Base-by-base conservation (phyloP, 2,113 vertebrate species). In the Festucalex cinctus region DNA sequence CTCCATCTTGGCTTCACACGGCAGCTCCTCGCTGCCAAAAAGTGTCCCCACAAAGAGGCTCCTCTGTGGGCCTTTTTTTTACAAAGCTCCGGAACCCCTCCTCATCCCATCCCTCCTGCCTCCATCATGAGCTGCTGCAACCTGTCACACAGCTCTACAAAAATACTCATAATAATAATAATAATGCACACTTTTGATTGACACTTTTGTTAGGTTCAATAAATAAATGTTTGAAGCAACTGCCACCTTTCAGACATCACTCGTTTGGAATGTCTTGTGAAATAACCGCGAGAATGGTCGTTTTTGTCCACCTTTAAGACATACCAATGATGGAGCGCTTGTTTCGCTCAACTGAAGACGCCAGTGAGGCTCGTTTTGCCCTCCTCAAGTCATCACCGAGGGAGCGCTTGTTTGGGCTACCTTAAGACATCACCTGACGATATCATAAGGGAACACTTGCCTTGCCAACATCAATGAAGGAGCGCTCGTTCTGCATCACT, bases 11-110 rank as follows among this genome's bases (percentile, higher is more conserved):
- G 80, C 75, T 64, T 57, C 28, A 28, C 41, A 63, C 63, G 61
- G 17, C 70, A 37, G 9, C 20, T 24, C 39, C 32, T 68, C 24
- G 43, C 79, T 80, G 76, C 79, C 81, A 81, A 73, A 77, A 76
- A 77, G 81, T 53, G 62, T 58, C 71, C 28, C 12, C 79, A 85
- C 84, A 89, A 78, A 83, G 84, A 73, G 76, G 57, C 75, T 74
- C 75, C 68, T 86, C 73, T 74, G 62, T 68, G 71, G 76, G 74
- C 46, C 39, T 2, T 26, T 32, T 26, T 32, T 62, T 62, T 22
- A 62, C 37, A 43, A 37, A 16, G 37, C 39, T 62, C n/a, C 17
- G 39, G 37, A 39, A 10, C 36, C 35, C 58, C 53, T 6, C 53
- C 12, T 14, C 53, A 6, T 12, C 51, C 10, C 24, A 16, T 14